Base-by-base conservation (phyloP, 2,113 vertebrate species). In the Ophthalmotilapia sp. region DNA sequence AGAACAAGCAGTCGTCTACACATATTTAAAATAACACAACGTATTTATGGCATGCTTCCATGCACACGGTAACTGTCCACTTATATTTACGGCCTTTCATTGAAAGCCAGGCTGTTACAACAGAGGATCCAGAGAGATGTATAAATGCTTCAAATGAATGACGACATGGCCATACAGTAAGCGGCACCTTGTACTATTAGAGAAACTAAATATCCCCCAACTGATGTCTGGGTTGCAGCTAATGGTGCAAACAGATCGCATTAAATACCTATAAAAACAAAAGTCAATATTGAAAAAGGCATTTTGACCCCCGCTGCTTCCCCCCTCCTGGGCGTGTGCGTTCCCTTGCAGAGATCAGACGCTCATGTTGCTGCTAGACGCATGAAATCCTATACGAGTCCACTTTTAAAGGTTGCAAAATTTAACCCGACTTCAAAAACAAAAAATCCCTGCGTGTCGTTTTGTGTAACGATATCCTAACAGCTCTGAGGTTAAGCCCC, bases 181-280 rank as follows among this genome's bases (percentile, higher is more conserved):
- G 45, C 45, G 4, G 42, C 17, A 49, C 45, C 40, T 45, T 85
- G 77, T 42, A 42, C 77, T 33, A 62, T 85, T 38, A 51, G 31
- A 56, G 21, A 84, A 79, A 21, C 29, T 36, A 81, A 82, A 80
- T 36, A 68, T 60, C 55, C 49, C 49, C 62, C 26, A 40, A 14
- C 62, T 85, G 86, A 84, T 82, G 60, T 85, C 83, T 90, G 83
- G 88, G 80, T 53, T 33, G 75, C 62, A 36, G n/a, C 81, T 90
- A 86, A 84, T 60, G 83, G 70, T 83, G 47, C 80, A 81, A 62
- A 86, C 54, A 85, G 38, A 86, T 91, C 80, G 65, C 56, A 84
- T 86, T 82, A 86, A 93, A 85, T n/a, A 73, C 79, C 85, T 33
- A 82, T 86, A 73, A 90, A 90, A 93, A 56, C 82, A 82, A 82